Base-by-base conservation (phyloP, 2,888 invertebrate genomes). In the Caenorhabditis plicata region DNA sequence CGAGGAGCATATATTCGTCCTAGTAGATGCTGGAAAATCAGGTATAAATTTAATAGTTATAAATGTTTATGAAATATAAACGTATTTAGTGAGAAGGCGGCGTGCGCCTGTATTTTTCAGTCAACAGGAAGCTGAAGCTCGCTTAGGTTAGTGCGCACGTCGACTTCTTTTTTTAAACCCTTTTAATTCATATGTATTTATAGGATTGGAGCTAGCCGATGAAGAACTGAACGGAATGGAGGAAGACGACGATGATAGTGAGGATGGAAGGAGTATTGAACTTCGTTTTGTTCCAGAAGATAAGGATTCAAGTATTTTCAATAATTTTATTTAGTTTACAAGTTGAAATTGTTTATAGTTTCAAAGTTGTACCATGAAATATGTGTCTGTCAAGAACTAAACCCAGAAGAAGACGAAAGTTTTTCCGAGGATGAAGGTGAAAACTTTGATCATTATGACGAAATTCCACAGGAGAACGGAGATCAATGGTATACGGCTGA, bases 311-410 rank as follows among this genome's bases (percentile, higher is more conserved):
- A 49, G 75, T 75, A 35, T 62, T 46, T 38, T 15, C 9, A 5
- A 27, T 17, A 17, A 17, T 22, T 4, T 15, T 31, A 4, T 32
- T 7, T 31, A 17, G 2, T 43, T 31, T 43, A n/a, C 20, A 8
- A 33, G 11, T 33, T 9, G 8, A 45, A 20, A 3, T 4, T 17
- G 9, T 31, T 77, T 80, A 13, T 71, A 83, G 83, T 90, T 67
- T 86, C 87, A 57, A 82, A 84, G 11, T 87, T 90, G 85, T 91
- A 88, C 81, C 85, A 87, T 76, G 87, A 89, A 7, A 87, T 91
- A 85, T 87, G 86, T 63, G 86, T 87, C 36, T 90, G 90, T 77
- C 90, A 90, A 82, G 86, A 87, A 15, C 83, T 90, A 56, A 89
- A 91, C 84, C 90, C 90, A 3, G 90, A 90, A 81, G 88, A 88